phyloP scores from a whole-genome alignment of 2,888 invertebrate genomes.

The Xanthorhoe spadicearia region DNA sequence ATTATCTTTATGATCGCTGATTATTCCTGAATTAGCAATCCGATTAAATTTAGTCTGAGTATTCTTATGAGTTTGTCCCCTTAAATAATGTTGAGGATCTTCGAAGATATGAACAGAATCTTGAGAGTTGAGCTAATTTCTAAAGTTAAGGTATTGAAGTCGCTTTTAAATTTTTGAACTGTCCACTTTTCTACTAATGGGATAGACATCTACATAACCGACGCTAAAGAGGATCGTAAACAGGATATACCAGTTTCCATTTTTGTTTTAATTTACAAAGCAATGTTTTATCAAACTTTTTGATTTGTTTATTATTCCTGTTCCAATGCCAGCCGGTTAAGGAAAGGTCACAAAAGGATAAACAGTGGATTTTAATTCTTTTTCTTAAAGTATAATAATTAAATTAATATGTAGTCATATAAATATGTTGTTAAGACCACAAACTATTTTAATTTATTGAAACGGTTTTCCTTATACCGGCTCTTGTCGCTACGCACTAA shows the following conservation, averaged over 20 bases:
- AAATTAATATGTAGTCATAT: not conserved
- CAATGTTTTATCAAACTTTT: constrained; percentile 5
- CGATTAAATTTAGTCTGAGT: no score
- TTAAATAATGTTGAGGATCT: no score
- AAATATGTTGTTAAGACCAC: not conserved
- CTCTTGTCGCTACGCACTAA: not conserved
- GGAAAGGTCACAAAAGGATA: constrained; percentile 30
- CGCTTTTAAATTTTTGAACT: no score
- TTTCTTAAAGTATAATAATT: constrained; percentile 18
- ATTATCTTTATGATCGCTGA: no score
- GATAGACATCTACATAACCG: no score
- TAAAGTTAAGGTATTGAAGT: no score
- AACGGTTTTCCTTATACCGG: constrained; percentile 13
- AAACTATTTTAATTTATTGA: not conserved
- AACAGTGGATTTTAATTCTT: constrained; percentile 22
- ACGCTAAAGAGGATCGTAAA: no score
- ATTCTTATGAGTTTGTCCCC: no score
- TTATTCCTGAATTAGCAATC: no score
- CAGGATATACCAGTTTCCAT: not conserved
- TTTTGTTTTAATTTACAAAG: not conserved
- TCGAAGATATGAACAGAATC: no score
- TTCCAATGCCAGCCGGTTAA: constrained; percentile 24
- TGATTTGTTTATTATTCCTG: constrained; percentile 2
- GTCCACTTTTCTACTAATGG: no score
- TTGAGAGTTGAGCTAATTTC: no score